A percentile compares a stretch with the other conserved stretches of the same genome.
Evolutionary conservation across 2,888 invertebrate species (phyloP).

Genomic region (Agonum fuliginosum): DNA sequence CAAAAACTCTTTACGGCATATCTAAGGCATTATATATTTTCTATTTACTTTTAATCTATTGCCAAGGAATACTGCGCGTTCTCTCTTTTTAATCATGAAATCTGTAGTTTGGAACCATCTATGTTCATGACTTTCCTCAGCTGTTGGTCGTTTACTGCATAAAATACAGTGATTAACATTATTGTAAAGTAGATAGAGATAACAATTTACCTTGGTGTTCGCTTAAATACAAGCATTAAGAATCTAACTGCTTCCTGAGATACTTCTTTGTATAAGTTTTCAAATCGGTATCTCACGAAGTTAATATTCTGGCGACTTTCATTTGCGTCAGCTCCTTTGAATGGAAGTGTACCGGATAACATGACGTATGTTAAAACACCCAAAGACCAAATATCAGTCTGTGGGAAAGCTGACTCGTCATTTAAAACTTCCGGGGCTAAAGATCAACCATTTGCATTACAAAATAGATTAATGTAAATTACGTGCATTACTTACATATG

Average conservation of each 20-base stretch:
- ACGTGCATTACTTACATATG: conserved; percentile 74
- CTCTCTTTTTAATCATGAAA: conserved; percentile 94
- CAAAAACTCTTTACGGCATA: not conserved
- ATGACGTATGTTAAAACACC: conserved; percentile 94
- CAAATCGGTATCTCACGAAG: conserved; percentile 94
- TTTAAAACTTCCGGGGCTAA: conserved; percentile 91
- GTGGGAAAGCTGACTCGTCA: conserved; percentile 90
- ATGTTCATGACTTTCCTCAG: conserved; percentile 96
- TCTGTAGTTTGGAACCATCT: conserved; percentile 96
- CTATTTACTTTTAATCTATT: conserved; percentile 84
- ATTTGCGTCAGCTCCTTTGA: conserved; percentile 85
- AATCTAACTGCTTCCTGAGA: conserved; percentile 95
- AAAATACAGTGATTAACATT: conserved; percentile 2
- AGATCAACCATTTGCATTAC: conserved; percentile 16
- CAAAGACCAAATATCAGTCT: conserved; percentile 97
- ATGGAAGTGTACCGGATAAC: conserved; percentile 94
- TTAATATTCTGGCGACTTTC: conserved; percentile 95
- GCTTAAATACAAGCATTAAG: conserved; percentile 96
- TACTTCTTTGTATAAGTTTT: conserved; percentile 94
- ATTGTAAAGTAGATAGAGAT: not conserved
- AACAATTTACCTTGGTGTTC: conserved; percentile 86
- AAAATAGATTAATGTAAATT: not conserved
- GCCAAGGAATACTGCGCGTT: conserved; percentile 90
- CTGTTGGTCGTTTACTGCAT: conserved; percentile 91
- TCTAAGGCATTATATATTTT: not conserved